Evolutionary conservation across 2,888 invertebrate genomes (phyloP), one percentile per base, ranked within the genome.

Genomic region (Aleiodes alternator): DNA sequence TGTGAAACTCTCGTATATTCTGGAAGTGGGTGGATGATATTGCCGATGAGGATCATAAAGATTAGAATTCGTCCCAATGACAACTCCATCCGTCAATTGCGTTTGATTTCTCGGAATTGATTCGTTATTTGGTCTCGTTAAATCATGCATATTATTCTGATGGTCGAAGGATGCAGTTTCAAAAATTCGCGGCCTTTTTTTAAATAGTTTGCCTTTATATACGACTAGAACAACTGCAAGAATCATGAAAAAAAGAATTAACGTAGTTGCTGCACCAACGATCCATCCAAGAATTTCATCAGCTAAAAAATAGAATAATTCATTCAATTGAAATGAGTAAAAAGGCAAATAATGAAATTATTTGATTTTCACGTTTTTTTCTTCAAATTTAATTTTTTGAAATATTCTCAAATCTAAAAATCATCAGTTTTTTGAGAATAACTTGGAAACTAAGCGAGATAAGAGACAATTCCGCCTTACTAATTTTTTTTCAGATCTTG

Each of bases 181-280:
- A 16, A 87, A 80, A 48, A 85, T 73, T 12, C 82, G 74, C 3
- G 85, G 78, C 0, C 83, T 78, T 29, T 82, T 85, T 0, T 80
- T 77, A 53, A 86, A 87, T 9, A 87, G 79, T 8, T 84, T 84
- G 9, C 84, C 82, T 70, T 84, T 86, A 74, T 84, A 89, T 0
- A 89, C 87, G 1, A 88, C 87, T 51, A 89, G 50, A 1, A 86
- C 88, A 0, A 88, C 88, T 1, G 86, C 82, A 5, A 85, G 81
- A 51, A 88, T 88, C 80, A 88, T 81, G 12, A 88, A 80, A 23
- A 89, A 84, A 12, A 89, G 77, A 34, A 87, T 84, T 31, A 87
- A 57, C 1, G 86, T 84, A 3, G 89, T 89, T 50, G 87, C 73
- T 2, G 86, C 85, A n/a, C 89, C 89, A 11, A 89, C 88, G 12